Evolutionary conservation across 2,113 vertebrate species (phyloP).

Genomic region (Nannobrachium achirus): DNA sequence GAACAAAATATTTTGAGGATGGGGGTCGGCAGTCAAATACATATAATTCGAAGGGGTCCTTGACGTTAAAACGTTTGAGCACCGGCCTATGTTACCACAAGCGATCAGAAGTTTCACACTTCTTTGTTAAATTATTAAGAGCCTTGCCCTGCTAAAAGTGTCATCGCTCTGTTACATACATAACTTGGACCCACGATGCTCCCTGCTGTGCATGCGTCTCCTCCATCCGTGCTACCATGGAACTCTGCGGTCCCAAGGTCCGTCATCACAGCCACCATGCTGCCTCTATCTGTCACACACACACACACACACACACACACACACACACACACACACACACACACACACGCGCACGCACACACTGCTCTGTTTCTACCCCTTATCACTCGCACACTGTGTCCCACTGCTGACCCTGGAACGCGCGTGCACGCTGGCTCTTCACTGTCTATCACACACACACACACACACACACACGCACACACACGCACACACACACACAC

Average conservation of each 20-base stretch:
- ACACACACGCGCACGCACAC: too few species aligned
- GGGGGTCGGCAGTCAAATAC: too few species aligned
- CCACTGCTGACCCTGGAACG: slow-evolving; percentile 39
- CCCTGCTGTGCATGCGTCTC: not conserved
- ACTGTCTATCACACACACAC: too few species aligned
- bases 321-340: too few species aligned
- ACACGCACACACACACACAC: not conserved
- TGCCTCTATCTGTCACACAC: not conserved
- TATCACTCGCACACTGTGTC: slow-evolving; percentile 26
- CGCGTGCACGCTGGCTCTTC: not conserved
- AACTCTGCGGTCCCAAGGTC: slow-evolving; percentile 12
- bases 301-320: too few species aligned
- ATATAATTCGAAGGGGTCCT: too few species aligned
- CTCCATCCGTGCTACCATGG: slow-evolving; percentile 17
- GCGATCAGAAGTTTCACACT: too few species aligned
- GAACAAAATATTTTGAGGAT: too few species aligned
- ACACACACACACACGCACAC: slow-evolving; percentile 1
- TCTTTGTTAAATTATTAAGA: not conserved
- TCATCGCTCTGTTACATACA: too few species aligned
- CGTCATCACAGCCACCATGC: slow-evolving; percentile 19
- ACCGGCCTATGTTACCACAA: too few species aligned
- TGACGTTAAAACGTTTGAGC: too few species aligned
- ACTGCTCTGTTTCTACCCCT: slow-evolving; percentile 32
- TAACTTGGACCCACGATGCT: slow-evolving; percentile 1
- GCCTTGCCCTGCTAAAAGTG: not conserved